Percentiles rank a stretch among this genome's conserved stretches.
phyloP scores from a whole-genome alignment of 2,797 vertebrate species.

The Urophycis tenuis region DNA sequence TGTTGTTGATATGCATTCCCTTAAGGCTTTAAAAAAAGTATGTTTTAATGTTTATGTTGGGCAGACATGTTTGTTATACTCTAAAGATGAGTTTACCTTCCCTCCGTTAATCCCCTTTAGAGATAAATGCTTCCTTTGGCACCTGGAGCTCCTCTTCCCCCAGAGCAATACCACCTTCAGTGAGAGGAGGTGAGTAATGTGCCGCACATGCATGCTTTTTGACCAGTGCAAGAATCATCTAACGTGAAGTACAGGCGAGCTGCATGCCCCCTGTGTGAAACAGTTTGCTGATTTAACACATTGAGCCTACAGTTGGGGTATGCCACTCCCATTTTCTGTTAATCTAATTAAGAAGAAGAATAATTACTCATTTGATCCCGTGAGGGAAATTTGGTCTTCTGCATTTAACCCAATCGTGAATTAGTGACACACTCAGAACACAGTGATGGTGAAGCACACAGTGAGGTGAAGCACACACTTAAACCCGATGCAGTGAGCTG shows the following conservation, averaged over 20 bases:
- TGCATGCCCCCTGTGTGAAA: not conserved
- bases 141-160: constrained; percentile 86
- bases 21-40: not conserved
- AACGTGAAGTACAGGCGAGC: not conserved
- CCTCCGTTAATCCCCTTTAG: constrained; percentile 63
- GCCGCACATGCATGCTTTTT: not conserved
- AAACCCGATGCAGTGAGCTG: no score
- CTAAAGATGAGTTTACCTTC: not conserved
- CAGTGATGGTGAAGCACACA: no score
- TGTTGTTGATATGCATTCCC: not conserved
- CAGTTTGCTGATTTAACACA: not conserved
- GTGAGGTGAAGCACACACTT: no score
- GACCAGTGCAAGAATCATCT: not conserved
- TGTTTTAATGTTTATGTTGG: constrained; percentile 8
- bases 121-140: constrained; percentile 82
- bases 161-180: constrained; percentile 79
- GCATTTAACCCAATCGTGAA: no score
- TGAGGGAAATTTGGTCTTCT: no score
- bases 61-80: not conserved
- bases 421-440: no score
- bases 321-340: no score
- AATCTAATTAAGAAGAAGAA: no score
- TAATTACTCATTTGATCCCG: no score
- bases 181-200: constrained; percentile 77
- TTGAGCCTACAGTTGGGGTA: no score